Evolutionary conservation across 2,888 invertebrate species (phyloP), one percentile per base, ranked within the genome.

Genomic region (Pyrrhia umbra): DNA sequence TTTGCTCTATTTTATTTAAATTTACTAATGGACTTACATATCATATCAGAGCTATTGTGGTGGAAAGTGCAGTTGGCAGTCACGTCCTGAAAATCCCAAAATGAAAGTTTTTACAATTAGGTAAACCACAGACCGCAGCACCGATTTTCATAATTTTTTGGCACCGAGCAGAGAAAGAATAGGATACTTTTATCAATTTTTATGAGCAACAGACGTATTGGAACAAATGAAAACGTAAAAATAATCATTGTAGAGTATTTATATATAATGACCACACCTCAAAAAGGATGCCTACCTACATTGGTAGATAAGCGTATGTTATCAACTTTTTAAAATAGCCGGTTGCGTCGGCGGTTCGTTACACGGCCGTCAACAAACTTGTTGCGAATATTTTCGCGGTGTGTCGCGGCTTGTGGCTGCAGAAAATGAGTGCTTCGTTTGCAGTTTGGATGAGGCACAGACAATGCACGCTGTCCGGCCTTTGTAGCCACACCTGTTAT

Each of bases 401-500:
- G 59, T 66, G 69, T 70, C 60, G 73, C 50, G 69, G 75, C 56
- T 67, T 66, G 74, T 66, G 63, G 77, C 55, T 56, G 76, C 69
- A 69, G 75, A 71, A 81, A 85, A 89, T 85, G 85, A 88, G 76
- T 74, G 82, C 84, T 84, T 82, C 82, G 82, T 81, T 81, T 82
- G 81, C 69, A 80, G 76, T 68, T 68, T 66, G 75, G 69, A 80
- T 79, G 79, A 77, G 77, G 74, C 67, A 71, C 75, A 81, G 84
- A 85, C 84, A 81, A 81, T 79, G 82, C 71, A 62, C 37, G 42
- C 56, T 68, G 84, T 75, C 82, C 82, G 76, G 79, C 85, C 87
- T 90, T 90, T 91, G 90, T 88, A 79, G 62, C 52, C 69, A 79
- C 83, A 87, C 85, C 87, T 86, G 88, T 86, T 90, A 91, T 91